Percentiles rank a stretch among this genome's conserved stretches.
Evolutionary conservation across 2,888 invertebrate species (phyloP).

Genomic region (Choreutis nemorana): DNA sequence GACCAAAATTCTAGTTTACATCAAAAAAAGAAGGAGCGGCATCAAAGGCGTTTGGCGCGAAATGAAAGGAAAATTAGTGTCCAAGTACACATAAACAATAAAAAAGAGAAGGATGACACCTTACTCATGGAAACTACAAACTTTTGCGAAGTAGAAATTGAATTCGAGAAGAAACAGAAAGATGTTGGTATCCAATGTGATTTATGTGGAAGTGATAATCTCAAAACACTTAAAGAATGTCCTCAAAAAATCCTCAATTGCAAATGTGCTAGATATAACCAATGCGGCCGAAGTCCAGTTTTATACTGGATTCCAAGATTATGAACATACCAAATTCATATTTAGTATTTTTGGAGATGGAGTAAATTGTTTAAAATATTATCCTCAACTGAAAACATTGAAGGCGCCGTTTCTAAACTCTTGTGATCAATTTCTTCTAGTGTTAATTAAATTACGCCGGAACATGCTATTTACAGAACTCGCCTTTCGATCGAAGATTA

Average conservation of each 20-base stretch:
- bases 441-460: neutral
- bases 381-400: slow-evolving; percentile 2
- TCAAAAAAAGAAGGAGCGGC: neutral
- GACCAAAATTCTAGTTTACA: slow-evolving; percentile 2
- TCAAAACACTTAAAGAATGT: neutral
- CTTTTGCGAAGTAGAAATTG: neutral
- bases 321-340: slow-evolving; percentile 4
- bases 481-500: neutral
- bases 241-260: slow-evolving; percentile 2
- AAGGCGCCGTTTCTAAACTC: neutral
- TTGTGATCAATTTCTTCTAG: neutral
- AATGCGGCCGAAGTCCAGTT: slow-evolving; percentile 3
- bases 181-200: neutral
- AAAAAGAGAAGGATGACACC: neutral
- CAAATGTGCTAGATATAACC: slow-evolving; percentile 2
- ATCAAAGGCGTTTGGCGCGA: slow-evolving; percentile 3
- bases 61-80: neutral
- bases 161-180: slow-evolving; percentile 3
- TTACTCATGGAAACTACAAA: neutral
- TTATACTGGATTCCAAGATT: slow-evolving; percentile 7
- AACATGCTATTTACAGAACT: neutral
- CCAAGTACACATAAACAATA: neutral
- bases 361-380: slow-evolving; percentile 8
- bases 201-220: neutral
- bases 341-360: slow-evolving; percentile 9